phyloP scores from a whole-genome alignment of 2,888 invertebrate genomes.

The Diaprepes abbreviatus region DNA sequence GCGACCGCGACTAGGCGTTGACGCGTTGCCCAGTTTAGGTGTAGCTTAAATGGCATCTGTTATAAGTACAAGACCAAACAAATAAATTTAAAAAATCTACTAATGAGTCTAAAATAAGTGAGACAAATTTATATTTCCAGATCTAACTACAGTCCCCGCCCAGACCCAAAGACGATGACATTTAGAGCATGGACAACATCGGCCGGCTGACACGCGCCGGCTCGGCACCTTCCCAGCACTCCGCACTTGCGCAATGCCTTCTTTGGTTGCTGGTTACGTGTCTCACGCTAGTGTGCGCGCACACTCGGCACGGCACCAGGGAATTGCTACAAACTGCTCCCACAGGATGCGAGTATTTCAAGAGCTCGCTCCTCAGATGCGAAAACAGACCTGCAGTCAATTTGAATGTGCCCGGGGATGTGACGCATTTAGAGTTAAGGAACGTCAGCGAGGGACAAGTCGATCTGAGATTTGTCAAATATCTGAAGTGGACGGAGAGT shows the following conservation, averaged over 20 bases:
- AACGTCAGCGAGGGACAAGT: constrained; percentile 62
- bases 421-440: constrained; percentile 70
- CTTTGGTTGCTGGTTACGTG: constrained; percentile 51
- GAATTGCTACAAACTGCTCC: constrained; percentile 46
- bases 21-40: too few relatives aligned
- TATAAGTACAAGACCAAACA: too few relatives aligned
- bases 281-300: constrained; percentile 49
- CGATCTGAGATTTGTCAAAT: constrained; percentile 64
- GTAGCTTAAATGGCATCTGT: too few relatives aligned
- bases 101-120: too few relatives aligned
- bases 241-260: constrained; percentile 25
- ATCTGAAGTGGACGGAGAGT: constrained; percentile 74
- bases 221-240: constrained; percentile 11
- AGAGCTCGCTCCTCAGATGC: constrained; percentile 52
- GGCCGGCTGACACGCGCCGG: constrained; percentile 60
- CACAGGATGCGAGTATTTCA: constrained; percentile 51
- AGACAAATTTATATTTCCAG: too few relatives aligned
- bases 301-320: constrained; percentile 58
- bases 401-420: constrained; percentile 57
- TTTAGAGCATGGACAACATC: constrained; percentile 59
- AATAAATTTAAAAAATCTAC: too few relatives aligned
- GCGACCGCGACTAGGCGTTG: too few relatives aligned
- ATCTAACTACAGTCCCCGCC: not conserved
- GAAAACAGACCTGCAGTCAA: constrained; percentile 49
- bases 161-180: constrained; percentile 54